These are phyloP conservation scores for Drosophila barbarae DNA, from an alignment of 2,888 invertebrate genomes.

Conservation along the genomic window DNA sequence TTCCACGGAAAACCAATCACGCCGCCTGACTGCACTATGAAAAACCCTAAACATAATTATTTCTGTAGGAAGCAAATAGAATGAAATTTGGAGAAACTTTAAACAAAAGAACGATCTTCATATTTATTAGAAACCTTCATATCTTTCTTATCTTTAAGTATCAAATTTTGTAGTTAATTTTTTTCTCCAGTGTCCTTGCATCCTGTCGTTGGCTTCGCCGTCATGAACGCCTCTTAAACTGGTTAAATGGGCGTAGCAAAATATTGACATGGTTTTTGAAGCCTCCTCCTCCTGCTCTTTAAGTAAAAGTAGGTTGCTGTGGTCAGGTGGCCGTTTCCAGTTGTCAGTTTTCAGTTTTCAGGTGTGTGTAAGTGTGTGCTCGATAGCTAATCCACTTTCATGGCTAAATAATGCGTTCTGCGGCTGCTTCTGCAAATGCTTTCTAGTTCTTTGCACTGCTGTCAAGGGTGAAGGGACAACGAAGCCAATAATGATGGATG, in stretches of 20 bases:
- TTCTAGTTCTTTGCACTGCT: slow-evolving; percentile 32
- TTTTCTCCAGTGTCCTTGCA: slow-evolving; percentile 10
- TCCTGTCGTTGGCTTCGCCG: slow-evolving; percentile 39
- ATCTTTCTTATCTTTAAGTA: neutral
- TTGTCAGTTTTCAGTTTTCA: slow-evolving; percentile 7
- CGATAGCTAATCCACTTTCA: slow-evolving; percentile 66
- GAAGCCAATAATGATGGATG: slow-evolving; percentile 34
- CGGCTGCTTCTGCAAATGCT: slow-evolving; percentile 42
- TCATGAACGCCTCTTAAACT: slow-evolving; percentile 53
- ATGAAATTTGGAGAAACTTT: neutral
- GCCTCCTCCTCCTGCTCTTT: slow-evolving; percentile 10
- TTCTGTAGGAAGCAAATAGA: neutral
- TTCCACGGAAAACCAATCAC: slow-evolving; percentile 4
- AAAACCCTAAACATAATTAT: neutral
- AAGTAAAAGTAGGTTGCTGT: slow-evolving; percentile 25
- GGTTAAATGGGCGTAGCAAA: slow-evolving; percentile 63
- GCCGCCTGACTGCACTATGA: too few relatives aligned
- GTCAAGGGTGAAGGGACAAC: slow-evolving; percentile 16
- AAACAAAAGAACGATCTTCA: neutral
- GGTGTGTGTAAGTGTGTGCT: slow-evolving; percentile 41
- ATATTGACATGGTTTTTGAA: slow-evolving; percentile 61
- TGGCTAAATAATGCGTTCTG: slow-evolving; percentile 55
- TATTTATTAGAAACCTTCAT: neutral
- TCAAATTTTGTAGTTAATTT: neutral
- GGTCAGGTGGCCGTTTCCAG: slow-evolving; percentile 30